phyloP scores from a whole-genome alignment of 2,113 vertebrate genomes.

The Salvator merianae region DNA sequence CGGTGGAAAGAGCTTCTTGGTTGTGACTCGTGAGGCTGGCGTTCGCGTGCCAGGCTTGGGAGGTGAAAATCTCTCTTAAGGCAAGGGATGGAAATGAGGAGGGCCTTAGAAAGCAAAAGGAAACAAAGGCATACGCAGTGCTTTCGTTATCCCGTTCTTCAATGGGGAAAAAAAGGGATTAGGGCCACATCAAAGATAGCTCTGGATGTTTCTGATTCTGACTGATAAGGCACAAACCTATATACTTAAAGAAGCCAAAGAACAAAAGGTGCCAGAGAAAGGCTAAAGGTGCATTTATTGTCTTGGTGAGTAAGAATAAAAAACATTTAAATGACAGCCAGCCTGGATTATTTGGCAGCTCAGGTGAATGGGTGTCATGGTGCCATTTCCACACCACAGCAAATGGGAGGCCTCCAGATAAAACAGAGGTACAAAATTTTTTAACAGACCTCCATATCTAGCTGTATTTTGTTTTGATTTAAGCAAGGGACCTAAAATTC shows the following conservation, averaged over 20 bases:
- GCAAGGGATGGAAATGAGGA: background rate
- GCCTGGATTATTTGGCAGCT: background rate
- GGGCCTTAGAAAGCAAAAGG: constrained; percentile 1
- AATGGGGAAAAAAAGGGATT: background rate
- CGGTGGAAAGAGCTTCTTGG: constrained; percentile 31
- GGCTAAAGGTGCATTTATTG: background rate
- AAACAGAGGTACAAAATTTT: background rate
- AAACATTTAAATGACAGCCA: background rate
- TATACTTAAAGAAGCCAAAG: background rate
- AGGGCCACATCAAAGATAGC: background rate
- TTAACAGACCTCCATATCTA: background rate
- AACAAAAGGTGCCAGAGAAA: background rate
- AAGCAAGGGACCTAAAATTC: background rate
- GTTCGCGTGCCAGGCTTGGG: constrained; percentile 40
- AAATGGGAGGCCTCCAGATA: background rate
- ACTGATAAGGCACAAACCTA: background rate
- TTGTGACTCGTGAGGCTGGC: constrained; percentile 47
- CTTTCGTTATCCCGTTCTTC: background rate
- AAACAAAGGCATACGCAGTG: background rate
- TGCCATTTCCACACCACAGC: background rate
- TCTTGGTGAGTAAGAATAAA: background rate
- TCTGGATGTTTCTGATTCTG: background rate
- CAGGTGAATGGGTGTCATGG: background rate
- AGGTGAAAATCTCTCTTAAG: constrained; percentile 37
- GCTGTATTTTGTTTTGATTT: background rate